A percentile compares a stretch with the other conserved stretches of the same genome.
Evolutionary conservation across 2,888 invertebrate genomes (phyloP).

Genomic region (Lottia scabra): DNA sequence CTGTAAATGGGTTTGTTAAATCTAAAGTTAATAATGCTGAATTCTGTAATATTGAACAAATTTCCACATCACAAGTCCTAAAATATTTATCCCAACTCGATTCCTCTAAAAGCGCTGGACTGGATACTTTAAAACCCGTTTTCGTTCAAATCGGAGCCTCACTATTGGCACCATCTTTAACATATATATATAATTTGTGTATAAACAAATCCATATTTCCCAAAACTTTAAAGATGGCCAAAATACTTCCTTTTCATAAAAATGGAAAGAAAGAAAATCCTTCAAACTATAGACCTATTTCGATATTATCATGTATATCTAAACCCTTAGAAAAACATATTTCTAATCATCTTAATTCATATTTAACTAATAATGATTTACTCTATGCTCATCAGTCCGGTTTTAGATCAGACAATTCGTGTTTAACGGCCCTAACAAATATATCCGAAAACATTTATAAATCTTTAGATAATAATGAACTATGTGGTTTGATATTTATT

Average conservation of each 20-base stretch:
- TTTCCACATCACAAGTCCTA: background rate
- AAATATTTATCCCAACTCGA: background rate
- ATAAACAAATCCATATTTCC: background rate
- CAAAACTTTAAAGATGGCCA: background rate
- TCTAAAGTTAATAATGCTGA: background rate
- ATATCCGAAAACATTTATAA: background rate
- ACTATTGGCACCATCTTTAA: background rate
- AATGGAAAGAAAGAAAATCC: background rate
- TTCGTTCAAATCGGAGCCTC: background rate
- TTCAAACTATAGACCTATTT: background rate
- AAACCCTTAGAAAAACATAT: background rate
- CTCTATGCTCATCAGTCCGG: background rate
- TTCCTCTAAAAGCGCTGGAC: background rate
- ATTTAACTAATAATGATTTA: conserved; percentile 1
- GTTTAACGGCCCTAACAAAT: background rate
- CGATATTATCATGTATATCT: background rate
- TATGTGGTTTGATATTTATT: background rate
- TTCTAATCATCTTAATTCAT: background rate
- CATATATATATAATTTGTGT: background rate
- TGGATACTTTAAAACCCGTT: background rate
- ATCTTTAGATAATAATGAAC: background rate
- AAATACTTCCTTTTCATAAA: background rate
- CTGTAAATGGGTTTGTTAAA: background rate
- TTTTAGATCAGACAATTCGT: background rate
- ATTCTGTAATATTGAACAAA: background rate